A percentile compares a stretch with the other conserved stretches of the same genome.
These are phyloP conservation scores for Drosophila anceps DNA, from an alignment of 2,888 invertebrate genomes.

Conservation along the genomic window DNA sequence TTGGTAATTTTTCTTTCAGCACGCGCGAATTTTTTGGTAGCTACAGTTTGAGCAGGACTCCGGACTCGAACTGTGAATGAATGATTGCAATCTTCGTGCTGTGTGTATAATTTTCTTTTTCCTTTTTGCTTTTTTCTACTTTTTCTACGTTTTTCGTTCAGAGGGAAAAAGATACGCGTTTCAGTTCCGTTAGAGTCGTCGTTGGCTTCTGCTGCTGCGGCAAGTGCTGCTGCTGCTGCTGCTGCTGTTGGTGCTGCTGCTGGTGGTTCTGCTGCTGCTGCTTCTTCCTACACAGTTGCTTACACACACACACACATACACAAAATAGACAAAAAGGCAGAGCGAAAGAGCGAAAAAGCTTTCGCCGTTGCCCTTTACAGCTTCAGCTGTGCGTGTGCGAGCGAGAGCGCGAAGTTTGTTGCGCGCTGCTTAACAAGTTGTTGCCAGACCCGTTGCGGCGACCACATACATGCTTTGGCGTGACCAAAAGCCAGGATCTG, in stretches of 20 bases:
- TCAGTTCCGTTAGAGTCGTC: constrained; percentile 51
- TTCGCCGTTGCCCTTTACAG: constrained; percentile 60
- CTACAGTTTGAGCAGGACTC: constrained; percentile 32
- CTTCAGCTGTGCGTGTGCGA: constrained; percentile 35
- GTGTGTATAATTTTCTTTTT: constrained; percentile 81
- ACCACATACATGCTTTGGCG: constrained; percentile 1
- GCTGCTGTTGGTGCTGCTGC: constrained; percentile 39
- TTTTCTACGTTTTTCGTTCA: constrained; percentile 6
- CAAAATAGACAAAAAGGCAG: constrained; percentile 18
- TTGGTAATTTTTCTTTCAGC: constrained; percentile 5
- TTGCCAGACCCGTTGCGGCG: constrained; percentile 47
- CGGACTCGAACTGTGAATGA: constrained; percentile 69
- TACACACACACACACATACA: neutral
- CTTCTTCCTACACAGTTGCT: constrained; percentile 27
- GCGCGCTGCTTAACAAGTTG: constrained; percentile 28
- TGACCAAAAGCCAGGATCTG: constrained; percentile 47
- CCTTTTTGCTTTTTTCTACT: neutral
- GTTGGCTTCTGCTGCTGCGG: constrained; percentile 52
- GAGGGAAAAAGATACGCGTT: constrained; percentile 49
- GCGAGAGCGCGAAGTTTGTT: constrained; percentile 39
- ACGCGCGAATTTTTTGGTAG: constrained; percentile 35
- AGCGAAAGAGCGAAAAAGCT: constrained; percentile 48
- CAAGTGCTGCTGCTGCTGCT: constrained; percentile 31
- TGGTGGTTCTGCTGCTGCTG: constrained; percentile 28
- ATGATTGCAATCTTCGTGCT: constrained; percentile 79